Evolutionary conservation across 2,113 vertebrate genomes (phyloP).

Genomic region (Tiliqua scincoides): DNA sequence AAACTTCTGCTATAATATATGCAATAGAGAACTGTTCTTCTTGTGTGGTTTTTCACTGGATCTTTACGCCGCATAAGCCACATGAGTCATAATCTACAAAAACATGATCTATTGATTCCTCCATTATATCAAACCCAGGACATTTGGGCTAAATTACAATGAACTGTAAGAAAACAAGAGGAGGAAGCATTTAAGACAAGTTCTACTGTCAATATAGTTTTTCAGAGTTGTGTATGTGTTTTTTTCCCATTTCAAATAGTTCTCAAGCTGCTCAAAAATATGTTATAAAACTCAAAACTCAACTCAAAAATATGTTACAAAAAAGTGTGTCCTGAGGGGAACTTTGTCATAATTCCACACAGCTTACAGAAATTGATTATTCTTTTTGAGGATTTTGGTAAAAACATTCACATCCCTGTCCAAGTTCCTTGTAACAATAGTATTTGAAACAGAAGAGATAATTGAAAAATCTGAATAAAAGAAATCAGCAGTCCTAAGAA

Average conservation of each 20-base stretch:
- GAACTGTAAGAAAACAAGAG: not conserved
- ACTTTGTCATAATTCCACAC: not conserved
- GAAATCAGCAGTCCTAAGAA: not conserved
- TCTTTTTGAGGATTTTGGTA: not conserved
- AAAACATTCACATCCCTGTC: not conserved
- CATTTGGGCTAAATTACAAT: not conserved
- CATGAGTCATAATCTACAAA: constrained; percentile 5
- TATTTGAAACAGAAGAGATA: no score
- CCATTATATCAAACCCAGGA: not conserved
- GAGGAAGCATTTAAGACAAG: not conserved
- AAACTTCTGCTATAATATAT: no score
- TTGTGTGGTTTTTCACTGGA: not conserved
- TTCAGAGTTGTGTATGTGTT: not conserved
- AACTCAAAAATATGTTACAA: not conserved
- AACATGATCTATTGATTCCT: constrained; percentile 8
- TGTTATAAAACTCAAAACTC: no score
- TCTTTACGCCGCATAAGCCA: not conserved
- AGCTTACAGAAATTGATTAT: not conserved
- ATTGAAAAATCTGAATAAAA: no score
- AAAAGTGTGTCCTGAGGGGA: not conserved
- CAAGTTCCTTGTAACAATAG: not conserved
- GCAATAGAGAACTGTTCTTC: not conserved
- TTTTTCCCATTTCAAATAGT: not conserved
- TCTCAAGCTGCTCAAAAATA: not conserved
- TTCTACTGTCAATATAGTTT: not conserved